Evolutionary conservation across 2,797 vertebrate species (phyloP), one percentile per base, ranked within the genome.

Genomic region (Tauraco hartlaubi): DNA sequence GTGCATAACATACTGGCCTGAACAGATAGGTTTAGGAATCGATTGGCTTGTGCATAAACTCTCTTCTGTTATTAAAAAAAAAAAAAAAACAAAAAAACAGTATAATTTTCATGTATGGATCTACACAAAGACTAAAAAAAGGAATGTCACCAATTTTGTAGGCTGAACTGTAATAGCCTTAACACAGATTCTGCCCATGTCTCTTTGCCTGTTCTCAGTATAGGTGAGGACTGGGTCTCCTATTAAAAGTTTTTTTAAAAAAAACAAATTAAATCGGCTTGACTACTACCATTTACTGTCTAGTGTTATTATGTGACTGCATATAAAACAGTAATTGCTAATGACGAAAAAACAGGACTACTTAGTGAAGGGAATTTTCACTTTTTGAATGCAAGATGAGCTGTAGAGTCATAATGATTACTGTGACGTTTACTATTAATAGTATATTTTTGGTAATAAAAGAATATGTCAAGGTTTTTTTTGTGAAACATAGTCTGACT

Each of bases 11-110:
- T 5, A 44, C 62, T 62, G 41, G 16, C 59, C 54, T 48, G 67
- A 90, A 83, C 46, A 94, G 73, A 78, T 26, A 77, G 85, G 52
- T 92, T 78, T 55, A 72, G 59, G 72, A 86, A 94, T 92, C 16
- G 4, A 88, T 83, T 87, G 37, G 22, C 43, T 81, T 71, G 48
- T 48, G 29, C 1, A 0, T 49, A 88, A 94, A 88, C 33, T 80
- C 41, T 54, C 25, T 18, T 39, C 48, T 7, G 1, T 80, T 85
- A 94, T 89, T 92, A 33, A 55, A 63, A 79, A 85, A 44, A 22
- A 52, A 35, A 35, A 44, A 11, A 19, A 28, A 37, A 44, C n/a
- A 44, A 11, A 19, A 28, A 37, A 44, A 5, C 41, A 19, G 31
- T 33, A 15, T 63, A 11, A 68, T 71, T 83, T 85, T 69, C 19